Conservation (phyloP, 64 coral and sea anemone species). For the Orbicella faveolata region DNA sequence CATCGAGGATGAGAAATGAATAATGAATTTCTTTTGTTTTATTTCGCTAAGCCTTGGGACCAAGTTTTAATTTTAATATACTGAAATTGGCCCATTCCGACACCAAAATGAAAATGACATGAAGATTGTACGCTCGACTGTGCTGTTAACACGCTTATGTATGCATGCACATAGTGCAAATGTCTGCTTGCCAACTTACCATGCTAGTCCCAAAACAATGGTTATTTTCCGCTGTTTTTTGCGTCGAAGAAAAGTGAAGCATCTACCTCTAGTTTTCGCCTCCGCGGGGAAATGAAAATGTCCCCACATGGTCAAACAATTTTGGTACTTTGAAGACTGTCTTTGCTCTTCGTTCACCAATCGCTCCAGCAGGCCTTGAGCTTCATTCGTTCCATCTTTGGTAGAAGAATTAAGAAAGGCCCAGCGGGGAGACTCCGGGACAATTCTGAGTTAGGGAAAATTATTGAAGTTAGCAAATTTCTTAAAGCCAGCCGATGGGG, state of each 20-base stretch:
- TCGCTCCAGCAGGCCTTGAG: constrained; percentile 40
- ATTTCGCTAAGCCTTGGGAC: too few species aligned
- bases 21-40: too few species aligned
- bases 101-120: background rate
- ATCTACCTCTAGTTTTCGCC: background rate
- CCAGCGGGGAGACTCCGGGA: constrained; percentile 83
- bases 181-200: background rate
- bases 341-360: constrained; percentile 16
- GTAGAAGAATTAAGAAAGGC: constrained; percentile 41
- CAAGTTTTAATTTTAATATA: too few species aligned
- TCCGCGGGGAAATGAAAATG: constrained; percentile 3
- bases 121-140: background rate
- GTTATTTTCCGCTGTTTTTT: constrained; percentile 22
- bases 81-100: too few species aligned
- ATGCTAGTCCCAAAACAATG: constrained; percentile 39
- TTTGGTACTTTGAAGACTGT: constrained; percentile 2
- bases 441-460: constrained; percentile 32
- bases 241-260: constrained; percentile 23
- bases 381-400: constrained; percentile 21
- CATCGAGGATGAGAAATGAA: too few species aligned
- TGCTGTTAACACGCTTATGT: background rate
- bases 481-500: too few species aligned
- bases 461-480: too few species aligned
- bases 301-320: constrained; percentile 47
- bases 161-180: too few species aligned